Evolutionary conservation across 2,797 vertebrate species (phyloP), one percentile per base, ranked within the genome.

Genomic region (Sebastes oblongus): DNA sequence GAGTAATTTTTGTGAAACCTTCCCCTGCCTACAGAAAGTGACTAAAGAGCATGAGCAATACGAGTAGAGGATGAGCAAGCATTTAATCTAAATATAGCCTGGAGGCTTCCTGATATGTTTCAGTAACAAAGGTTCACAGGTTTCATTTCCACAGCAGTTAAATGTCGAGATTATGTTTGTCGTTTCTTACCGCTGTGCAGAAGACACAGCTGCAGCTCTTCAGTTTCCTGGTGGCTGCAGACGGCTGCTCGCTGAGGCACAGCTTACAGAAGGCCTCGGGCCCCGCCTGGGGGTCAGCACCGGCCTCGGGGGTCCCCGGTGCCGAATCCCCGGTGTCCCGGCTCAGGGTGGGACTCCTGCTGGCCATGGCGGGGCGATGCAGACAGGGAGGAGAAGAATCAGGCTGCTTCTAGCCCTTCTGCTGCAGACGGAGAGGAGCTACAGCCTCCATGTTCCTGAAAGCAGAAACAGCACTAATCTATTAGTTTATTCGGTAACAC

Each of bases 171-270:
- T 12, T 13, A 42, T 14, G 29, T 16, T 66, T 0, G 4, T 29
- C 11, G 80, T 68, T 74, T 79, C 94, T 93, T 94, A 99, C 98
- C 80, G 82, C 87, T 66, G 96, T 97, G 85, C 98, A 99, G 88
- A 97, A 99, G 86, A 96, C 91, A 76, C 98, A 99, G 87, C 55
- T 93, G 92, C 98, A 99, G 88, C 96, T 94, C 80, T 95, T 96
- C 89, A 99, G 96, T 12, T 90, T 93, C 73, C 94, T 97, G 91
- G 96, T 96, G 86, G 96, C 96, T 80, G 95, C 93, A 64, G 93
- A 60, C 24, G 97, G 94, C 85, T 97, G 96, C 88, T 97, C 96
- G 66, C 90, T 97, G 76, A 99, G 94, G 89, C 98, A 99, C 60
- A 99, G 95, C 90, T 98, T 99, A 95, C 98, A 99, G 66, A 95